Conservation (phyloP, 2,113 vertebrate genomes). For the Tychaedon coryphoeus region DNA sequence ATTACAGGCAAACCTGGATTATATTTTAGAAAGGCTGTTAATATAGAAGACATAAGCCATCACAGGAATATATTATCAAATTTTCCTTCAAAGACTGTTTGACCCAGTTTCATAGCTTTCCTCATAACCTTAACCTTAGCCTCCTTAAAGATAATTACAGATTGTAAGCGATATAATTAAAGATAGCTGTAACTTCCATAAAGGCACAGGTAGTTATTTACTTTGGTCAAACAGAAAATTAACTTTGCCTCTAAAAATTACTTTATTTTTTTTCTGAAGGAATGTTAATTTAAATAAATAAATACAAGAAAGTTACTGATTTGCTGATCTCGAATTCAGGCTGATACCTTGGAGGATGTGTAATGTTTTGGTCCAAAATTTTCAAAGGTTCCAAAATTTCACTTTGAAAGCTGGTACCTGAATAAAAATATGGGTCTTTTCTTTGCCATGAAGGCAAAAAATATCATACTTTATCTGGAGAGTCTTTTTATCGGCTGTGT, state of each 20-base stretch:
- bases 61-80: background rate
- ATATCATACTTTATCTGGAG: background rate
- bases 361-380: background rate
- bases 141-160: background rate
- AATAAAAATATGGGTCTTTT: background rate
- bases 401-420: background rate
- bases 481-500: background rate
- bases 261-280: fast-evolving
- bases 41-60: background rate
- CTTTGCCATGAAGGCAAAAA: background rate
- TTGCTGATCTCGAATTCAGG: background rate
- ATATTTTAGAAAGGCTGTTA: background rate
- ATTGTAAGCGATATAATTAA: background rate
- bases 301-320: background rate
- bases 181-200: background rate
- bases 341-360: background rate
- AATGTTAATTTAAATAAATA: background rate
- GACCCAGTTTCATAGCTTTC: background rate
- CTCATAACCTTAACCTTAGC: background rate
- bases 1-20: background rate
- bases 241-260: background rate
- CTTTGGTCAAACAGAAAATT: background rate
- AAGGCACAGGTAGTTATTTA: background rate
- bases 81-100: background rate
- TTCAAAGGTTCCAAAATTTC: background rate